Base-by-base conservation (phyloP, 2,797 vertebrate species). In the Neosilurus hyrtlii region DNA sequence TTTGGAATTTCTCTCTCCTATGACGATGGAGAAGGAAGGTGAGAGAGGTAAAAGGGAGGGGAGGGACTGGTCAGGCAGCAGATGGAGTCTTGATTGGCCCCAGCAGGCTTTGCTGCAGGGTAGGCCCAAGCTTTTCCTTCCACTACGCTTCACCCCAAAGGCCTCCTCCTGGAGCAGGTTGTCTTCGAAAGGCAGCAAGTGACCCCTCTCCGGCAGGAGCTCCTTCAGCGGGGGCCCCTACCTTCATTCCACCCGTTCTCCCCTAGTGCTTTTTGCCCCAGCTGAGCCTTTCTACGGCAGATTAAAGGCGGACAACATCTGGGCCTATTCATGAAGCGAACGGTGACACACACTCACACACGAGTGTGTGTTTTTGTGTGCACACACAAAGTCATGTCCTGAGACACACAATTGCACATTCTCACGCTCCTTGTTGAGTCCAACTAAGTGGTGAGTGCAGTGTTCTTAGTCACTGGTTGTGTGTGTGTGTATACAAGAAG, bases 271-370 rank as follows among this genome's bases (percentile, higher is more conserved):
- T 95, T 95, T 95, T 94, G 91, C 92, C 95, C 93, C 93, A 95
- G 94, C 96, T 96, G 95, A 92, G 93, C 92, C 94, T 94, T 94
- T 95, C 93, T 96, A 91, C 93, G 94, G 86, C 91, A 94, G 95
- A 95, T 96, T 96, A 95, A 96, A 95, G 93, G 94, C 95, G 92
- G 93, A 92, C 94, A 97, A 95, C 95, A 95, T 96, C 95, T 96
- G 95, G 94, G 94, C 93, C 95, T 93, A 94, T 97, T 96, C 93
- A 94, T 91, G 82, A 87, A 85, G 79, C 86, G 86, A 92, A 92
- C 92, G 92, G 92, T 91, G 77, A 92, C 92, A 73, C 66, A 71
- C 66, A 37, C 89, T 87, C 89, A 88, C 90, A 89, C 89, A 89
- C 80, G 81, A 86, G 81, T 83, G n/a, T 72, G 74, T 52, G 59